Base-by-base conservation (phyloP, 2,888 invertebrate genomes). In the Anagyrus pseudococci region DNA sequence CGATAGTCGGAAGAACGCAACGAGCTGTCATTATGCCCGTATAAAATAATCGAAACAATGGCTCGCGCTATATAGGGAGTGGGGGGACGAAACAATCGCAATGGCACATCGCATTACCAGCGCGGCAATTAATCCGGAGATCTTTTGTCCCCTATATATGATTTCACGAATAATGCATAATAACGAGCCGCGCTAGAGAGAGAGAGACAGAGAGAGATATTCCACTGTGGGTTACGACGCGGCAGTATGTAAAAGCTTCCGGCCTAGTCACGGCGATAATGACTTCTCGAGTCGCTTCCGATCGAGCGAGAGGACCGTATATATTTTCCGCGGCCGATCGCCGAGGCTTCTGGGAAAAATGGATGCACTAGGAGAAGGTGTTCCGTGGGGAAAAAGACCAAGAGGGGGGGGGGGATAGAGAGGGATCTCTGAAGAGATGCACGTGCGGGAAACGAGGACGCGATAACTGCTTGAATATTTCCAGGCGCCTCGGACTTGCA, bases 381-480 rank as follows among this genome's bases (percentile, higher is more conserved):
- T 19, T 4, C 23, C 15, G 23, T 17, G 49, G 22, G 43, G 41
- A 15, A 17, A 58, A 20, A 50, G 48, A 37, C n/a, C 25, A 29
- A 48, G 25, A 44, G 33, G 22, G n/a, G 17, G n/a, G 15, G 15
- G 4, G 41, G 40, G 29, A 3, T 17, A 17, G n/a, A 6, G 22
- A 49, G 22, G 33, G 52, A 46, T 13, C 50, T n/a, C n/a, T n/a
- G 41, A 17, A 23, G 37, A 17, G 17, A 33, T 26, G 19, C 7
- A 26, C 13, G 26, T 2, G 25, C 43, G 29, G 13, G 23, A 58
- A 47, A 41, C 19, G 25, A 33, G 58, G 52, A 8, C 53, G 59
- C 53, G 48, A 60, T 54, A 54, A 53, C 54, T 43, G 53, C 53
- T 60, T 48, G 47, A 54, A 60, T 53, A 54, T 59, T 59, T 53